Conservation (phyloP, 1,140 invertebrate species). For the Aphelenchoides besseyi region DNA sequence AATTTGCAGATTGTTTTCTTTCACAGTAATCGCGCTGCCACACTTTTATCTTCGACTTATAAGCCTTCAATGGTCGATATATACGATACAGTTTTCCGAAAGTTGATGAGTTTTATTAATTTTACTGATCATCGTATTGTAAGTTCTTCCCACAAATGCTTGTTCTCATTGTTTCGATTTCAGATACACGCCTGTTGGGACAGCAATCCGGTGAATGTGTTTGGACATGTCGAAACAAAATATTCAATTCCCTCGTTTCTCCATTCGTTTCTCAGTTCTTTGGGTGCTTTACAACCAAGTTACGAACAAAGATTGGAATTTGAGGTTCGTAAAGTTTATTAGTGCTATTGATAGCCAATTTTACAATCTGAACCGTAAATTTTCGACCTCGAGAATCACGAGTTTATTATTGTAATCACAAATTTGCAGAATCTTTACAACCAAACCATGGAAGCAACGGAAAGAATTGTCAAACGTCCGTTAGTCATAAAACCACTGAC, state of each 20-base stretch:
- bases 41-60: slow-evolving; percentile 13
- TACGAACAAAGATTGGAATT: slow-evolving; percentile 13
- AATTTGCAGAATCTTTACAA: slow-evolving; percentile 1
- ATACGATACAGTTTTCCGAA: slow-evolving; percentile 34
- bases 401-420: too few relatives aligned
- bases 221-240: slow-evolving; percentile 23
- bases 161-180: slow-evolving; percentile 19
- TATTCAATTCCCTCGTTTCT: slow-evolving; percentile 32
- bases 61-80: slow-evolving; percentile 24
- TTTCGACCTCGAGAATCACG: not conserved
- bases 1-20: slow-evolving; percentile 34
- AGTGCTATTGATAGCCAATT: not conserved
- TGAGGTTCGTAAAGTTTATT: slow-evolving; percentile 17
- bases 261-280: slow-evolving; percentile 18
- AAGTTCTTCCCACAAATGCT: slow-evolving; percentile 8
- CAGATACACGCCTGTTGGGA: slow-evolving; percentile 30
- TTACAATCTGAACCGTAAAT: not conserved
- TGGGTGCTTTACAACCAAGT: not conserved
- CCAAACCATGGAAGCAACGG: not conserved
- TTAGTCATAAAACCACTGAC: not conserved
- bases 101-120: slow-evolving; percentile 16
- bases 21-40: slow-evolving; percentile 21
- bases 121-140: slow-evolving; percentile 32
- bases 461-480: not conserved
- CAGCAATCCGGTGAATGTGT: slow-evolving; percentile 1